A percentile compares a stretch with the other conserved stretches of the same genome.
Evolutionary conservation across 2,797 vertebrate species (phyloP).

Genomic region (Prionace glauca): DNA sequence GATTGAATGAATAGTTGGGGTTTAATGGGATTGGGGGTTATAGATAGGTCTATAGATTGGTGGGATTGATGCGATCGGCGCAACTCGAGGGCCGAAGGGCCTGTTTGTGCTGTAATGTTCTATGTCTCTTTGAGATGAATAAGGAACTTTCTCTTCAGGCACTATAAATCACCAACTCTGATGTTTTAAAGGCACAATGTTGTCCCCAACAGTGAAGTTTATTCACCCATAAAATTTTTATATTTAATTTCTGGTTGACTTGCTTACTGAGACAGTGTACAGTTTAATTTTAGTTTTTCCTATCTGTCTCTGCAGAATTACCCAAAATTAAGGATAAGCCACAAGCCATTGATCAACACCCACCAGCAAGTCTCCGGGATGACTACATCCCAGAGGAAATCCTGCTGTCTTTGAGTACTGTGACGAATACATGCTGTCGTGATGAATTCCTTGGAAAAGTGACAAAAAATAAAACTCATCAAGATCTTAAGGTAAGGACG

Average conservation of each 20-base stretch:
- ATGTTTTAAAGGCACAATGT: not conserved
- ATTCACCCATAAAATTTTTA: not conserved
- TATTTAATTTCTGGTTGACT: constrained; percentile 13
- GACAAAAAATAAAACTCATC: constrained; percentile 52
- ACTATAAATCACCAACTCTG: not conserved
- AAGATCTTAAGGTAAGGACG: constrained; percentile 46
- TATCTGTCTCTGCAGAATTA: constrained; percentile 45
- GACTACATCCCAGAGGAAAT: constrained; percentile 67
- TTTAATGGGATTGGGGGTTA: no score
- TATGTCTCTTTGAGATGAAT: no score
- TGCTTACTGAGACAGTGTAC: not conserved
- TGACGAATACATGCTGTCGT: constrained; percentile 48
- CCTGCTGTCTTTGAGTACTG: constrained; percentile 60
- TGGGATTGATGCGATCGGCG: no score
- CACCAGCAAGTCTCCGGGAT: constrained; percentile 46
- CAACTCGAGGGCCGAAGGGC: no score
- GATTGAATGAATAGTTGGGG: not conserved
- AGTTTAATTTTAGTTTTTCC: constrained; percentile 33
- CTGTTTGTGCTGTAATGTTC: no score
- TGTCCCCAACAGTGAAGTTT: not conserved
- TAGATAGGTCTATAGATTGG: no score
- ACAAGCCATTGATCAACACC: constrained; percentile 35
- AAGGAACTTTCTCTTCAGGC: not conserved
- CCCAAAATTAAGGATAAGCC: constrained; percentile 46
- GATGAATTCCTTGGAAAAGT: constrained; percentile 49